Evolutionary conservation across 2,113 vertebrate genomes (phyloP).

Genomic region (Cyrtonyx montezumae): DNA sequence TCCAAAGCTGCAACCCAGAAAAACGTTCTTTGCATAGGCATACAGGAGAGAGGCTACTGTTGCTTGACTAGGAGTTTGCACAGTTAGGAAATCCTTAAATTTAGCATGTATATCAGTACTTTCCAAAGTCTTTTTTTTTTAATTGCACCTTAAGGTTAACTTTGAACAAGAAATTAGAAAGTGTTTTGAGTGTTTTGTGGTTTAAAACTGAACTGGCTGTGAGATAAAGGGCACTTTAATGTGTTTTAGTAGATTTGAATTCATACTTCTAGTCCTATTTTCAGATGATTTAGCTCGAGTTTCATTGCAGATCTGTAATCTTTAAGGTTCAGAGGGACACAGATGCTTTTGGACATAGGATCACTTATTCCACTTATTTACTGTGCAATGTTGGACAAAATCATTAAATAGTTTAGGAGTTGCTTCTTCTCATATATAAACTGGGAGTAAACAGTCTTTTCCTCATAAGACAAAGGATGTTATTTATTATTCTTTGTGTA

Average conservation of each 20-base stretch:
- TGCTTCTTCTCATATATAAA: neutral
- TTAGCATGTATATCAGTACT: neutral
- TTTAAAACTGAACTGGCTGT: neutral
- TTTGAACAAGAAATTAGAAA: neutral
- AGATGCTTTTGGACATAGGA: neutral
- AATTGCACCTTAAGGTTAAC: neutral
- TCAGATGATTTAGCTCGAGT: neutral
- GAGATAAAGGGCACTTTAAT: neutral
- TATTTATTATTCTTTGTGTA: neutral
- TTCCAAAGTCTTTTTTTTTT: neutral
- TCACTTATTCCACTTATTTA: neutral
- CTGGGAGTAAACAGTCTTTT: neutral
- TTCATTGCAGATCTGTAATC: neutral
- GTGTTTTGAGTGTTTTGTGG: neutral
- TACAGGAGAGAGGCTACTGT: neutral
- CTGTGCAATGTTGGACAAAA: neutral
- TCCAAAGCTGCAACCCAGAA: neutral
- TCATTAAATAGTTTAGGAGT: neutral
- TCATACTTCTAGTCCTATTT: neutral
- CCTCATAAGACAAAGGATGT: neutral
- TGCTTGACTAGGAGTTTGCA: neutral
- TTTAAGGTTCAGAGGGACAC: neutral
- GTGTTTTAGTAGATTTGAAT: neutral
- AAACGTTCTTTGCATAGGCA: neutral
- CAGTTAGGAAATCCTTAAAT: neutral